These are phyloP conservation scores for Disparrhopalites patrizii DNA, from an alignment of 2,888 invertebrate species.

Conservation along the genomic window DNA sequence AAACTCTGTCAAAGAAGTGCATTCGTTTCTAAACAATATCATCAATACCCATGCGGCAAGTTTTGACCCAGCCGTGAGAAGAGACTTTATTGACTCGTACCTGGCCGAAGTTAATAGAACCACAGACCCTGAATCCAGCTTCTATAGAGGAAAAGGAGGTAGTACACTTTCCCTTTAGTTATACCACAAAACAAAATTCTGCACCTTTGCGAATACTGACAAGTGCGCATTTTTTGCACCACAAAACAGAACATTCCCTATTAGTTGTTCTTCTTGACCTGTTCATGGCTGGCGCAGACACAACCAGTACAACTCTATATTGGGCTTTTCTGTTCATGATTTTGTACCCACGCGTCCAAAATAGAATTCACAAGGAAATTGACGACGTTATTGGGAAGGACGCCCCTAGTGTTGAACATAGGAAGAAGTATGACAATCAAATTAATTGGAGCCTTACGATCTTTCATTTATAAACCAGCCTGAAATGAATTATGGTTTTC, in stretches of 20 bases:
- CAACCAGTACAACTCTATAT: slow-evolving; percentile 47
- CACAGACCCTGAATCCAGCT: slow-evolving; percentile 39
- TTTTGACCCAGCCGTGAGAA: slow-evolving; percentile 26
- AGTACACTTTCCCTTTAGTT: background rate
- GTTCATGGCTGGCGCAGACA: slow-evolving; percentile 49
- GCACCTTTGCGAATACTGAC: too few relatives aligned
- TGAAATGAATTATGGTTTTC: slow-evolving; percentile 1
- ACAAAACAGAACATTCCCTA: slow-evolving; percentile 47
- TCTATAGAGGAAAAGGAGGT: slow-evolving; percentile 41
- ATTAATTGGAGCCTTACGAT: background rate
- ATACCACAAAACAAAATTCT: background rate
- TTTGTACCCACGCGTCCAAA: slow-evolving; percentile 48
- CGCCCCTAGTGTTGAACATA: slow-evolving; percentile 33
- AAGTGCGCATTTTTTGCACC: background rate
- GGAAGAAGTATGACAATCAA: slow-evolving; percentile 34
- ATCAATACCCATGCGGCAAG: slow-evolving; percentile 38
- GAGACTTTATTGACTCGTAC: slow-evolving; percentile 46
- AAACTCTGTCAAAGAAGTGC: slow-evolving; percentile 40
- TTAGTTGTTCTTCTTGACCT: slow-evolving; percentile 47
- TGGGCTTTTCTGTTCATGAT: slow-evolving; percentile 50
- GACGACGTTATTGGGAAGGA: slow-evolving; percentile 49
- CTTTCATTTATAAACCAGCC: background rate
- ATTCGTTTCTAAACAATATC: slow-evolving; percentile 38
- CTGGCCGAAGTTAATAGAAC: slow-evolving; percentile 41
- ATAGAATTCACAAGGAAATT: slow-evolving; percentile 49